Base-by-base conservation (phyloP, 2,113 vertebrate species). In the Gymnorhina tibicen region DNA sequence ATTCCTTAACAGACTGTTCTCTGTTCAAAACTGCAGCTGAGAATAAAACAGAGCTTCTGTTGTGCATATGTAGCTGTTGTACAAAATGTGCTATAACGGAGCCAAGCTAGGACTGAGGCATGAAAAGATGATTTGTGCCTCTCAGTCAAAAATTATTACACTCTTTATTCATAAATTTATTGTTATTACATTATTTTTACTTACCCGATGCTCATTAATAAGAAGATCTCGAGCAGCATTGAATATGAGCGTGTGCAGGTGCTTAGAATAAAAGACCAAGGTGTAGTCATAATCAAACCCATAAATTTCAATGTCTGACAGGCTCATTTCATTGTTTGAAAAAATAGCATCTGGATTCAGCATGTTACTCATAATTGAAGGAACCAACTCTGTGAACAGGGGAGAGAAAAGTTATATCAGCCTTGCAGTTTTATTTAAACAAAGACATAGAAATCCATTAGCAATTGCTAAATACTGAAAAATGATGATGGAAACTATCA, bases 251-350 rank as follows among this genome's bases (percentile, higher is more conserved):
- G 99, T 99, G 97, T 99, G 99, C 27, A 99, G 98, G 85, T 99
- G 98, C 69, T 98, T 98, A 33, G 99, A 99, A 95, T 99, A 99
- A 85, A 99, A 99, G 6, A 99, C 99, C 95, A 99, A 91, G 0
- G 99, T 99, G 97, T 99, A 99, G 96, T 99, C 99, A 2, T 99
- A 99, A 97, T 99, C 99, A 53, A 99, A 99, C 42, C 99, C 99
- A 15, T 99, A 99, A 97, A 99, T 99, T 96, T 99, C 99, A 1
- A 98, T 99, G 93, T 99, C 99, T 7, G 98, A 98, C 58, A 99
- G 98, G 95, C 99, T 99, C 98, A 99, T 99, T 97, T 99, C 99
- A 60, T 99, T 99, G 98, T 99, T 99, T 28, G 99, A 98, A 97
- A 99, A 99, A 86, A 99, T 99, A 63, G 98, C 99, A 97, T 99